Evolutionary conservation across 2,888 invertebrate genomes (phyloP).

Genomic region (Lepidonotus clava): DNA sequence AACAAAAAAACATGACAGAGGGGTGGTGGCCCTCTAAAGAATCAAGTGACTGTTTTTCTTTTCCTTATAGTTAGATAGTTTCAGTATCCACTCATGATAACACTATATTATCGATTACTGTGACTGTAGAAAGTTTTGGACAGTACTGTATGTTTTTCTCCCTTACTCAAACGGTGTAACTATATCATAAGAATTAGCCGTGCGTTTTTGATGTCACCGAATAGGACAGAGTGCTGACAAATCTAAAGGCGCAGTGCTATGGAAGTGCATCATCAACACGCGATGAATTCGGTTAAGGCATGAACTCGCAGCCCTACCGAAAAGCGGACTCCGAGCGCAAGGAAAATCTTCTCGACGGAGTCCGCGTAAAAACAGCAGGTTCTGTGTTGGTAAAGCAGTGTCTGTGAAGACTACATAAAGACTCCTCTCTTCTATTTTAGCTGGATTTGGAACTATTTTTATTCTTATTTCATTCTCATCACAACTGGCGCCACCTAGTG

Average conservation of each 20-base stretch:
- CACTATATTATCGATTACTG: background rate
- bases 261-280: background rate
- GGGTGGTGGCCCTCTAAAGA: slow-evolving; percentile 16
- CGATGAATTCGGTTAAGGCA: background rate
- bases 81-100: background rate
- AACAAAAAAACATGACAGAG: slow-evolving; percentile 1
- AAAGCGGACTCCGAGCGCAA: background rate
- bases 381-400: background rate
- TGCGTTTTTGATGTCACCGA: background rate
- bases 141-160: too few species aligned
- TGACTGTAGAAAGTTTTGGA: background rate
- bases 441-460: too few species aligned
- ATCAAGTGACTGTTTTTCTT: slow-evolving; percentile 32
- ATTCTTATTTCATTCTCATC: background rate
- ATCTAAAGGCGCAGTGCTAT: slow-evolving; percentile 7
- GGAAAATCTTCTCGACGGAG: too few species aligned
- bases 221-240: background rate
- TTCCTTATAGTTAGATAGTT: slow-evolving; percentile 11
- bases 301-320: background rate
- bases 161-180: too few species aligned
- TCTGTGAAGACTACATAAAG: background rate
- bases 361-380: background rate
- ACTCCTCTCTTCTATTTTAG: too few species aligned
- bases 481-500: background rate
- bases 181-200: too few species aligned